Base-by-base conservation (phyloP, 1,140 invertebrate genomes). In the Chrysoperla carnea region DNA sequence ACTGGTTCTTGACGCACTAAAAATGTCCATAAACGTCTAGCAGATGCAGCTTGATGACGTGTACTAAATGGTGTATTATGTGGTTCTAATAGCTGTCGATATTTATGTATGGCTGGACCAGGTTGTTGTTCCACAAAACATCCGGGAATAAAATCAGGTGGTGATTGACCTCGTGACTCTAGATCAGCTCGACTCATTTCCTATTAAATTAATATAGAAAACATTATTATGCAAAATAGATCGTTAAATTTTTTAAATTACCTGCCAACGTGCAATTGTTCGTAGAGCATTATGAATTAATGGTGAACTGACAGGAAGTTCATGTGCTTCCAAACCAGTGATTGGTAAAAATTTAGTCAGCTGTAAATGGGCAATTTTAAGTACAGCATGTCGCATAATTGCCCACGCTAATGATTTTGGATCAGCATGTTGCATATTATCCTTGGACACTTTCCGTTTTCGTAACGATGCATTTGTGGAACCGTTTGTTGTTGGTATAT, bases 391-490 rank as follows among this genome's bases (percentile, higher is more conserved):
- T 49, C 92, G 75, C 61, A 99, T 80, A 36, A 99, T 76, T 52
- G 78, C 76, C 95, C 95, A 99, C 42, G 87, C 86, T 59, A 92
- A 96, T 11, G 87, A 91, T 50, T 83, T 81, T 5, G 90, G 84
- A 68, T 95, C 87, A 28, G 78, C 77, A 59, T 96, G 90, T 60
- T 95, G 89, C 14, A 68, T 79, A 58, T 90, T 91, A 47, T 74
- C 68, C 57, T 74, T 68, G 61, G 55, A 58, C 51, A 37, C 42
- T 68, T 60, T 38, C 59, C 43, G 49, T 60, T 62, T 40, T 64
- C 57, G 43, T 42, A 27, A 31, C 42, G 37, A 38, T 12, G 23
- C 40, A 13, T 60, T 55, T 2, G 38, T 40, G 36, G 40, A 7
- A 46, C 46, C 9, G 48, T 47, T 35, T 33, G 36, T 8, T 42